phyloP scores from a whole-genome alignment of 2,113 vertebrate genomes.

The Thalassarche chlororhynchos region DNA sequence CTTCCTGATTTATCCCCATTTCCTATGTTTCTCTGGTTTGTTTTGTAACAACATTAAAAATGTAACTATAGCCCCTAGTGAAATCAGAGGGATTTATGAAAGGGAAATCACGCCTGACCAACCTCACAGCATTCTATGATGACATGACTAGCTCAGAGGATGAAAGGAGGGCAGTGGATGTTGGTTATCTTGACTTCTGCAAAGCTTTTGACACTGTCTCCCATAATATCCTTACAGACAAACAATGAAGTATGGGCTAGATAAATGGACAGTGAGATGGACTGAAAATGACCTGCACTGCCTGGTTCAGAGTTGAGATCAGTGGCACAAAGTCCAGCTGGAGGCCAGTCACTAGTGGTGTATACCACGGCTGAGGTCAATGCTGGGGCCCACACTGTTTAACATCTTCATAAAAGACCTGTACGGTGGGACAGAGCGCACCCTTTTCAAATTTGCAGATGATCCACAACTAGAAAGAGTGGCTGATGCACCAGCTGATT shows the following conservation, averaged over 20 bases:
- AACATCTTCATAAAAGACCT: background rate
- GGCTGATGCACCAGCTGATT: background rate
- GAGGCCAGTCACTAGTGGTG: background rate
- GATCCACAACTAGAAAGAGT: background rate
- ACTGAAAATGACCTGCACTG: background rate
- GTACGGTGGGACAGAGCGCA: background rate
- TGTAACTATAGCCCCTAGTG: background rate
- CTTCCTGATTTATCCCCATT: background rate
- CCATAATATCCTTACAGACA: background rate
- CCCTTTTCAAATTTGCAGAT: background rate
- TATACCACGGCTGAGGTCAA: background rate
- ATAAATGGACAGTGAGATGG: background rate
- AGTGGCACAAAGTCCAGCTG: background rate
- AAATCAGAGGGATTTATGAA: background rate
- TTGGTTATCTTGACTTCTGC: background rate
- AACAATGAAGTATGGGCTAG: rapidly evolving
- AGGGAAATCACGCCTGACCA: background rate
- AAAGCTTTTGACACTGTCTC: background rate
- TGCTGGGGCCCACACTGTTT: background rate
- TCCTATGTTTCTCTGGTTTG: background rate
- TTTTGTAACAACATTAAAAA: background rate
- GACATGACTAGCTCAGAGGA: background rate
- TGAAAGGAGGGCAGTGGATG: background rate
- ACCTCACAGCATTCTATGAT: background rate
- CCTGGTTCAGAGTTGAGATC: background rate